phyloP scores from a whole-genome alignment of 2,113 vertebrate species.

The Pterocles burchelli region DNA sequence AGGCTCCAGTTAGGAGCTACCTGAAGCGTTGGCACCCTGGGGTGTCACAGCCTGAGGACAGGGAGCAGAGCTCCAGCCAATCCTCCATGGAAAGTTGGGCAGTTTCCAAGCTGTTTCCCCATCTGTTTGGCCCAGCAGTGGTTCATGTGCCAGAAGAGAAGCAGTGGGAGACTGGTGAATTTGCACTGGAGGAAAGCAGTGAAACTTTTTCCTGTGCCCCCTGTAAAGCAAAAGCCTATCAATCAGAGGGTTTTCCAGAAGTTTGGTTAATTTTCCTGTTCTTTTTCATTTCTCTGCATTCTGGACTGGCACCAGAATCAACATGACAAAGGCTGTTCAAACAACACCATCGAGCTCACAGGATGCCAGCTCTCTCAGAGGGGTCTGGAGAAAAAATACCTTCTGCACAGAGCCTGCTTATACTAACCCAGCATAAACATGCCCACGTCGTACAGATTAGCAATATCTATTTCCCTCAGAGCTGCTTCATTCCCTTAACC shows the following conservation, averaged over 20 bases:
- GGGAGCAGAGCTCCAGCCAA: neutral
- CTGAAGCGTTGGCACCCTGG: neutral
- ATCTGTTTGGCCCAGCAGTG: neutral
- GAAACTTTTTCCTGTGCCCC: neutral
- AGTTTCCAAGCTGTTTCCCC: neutral
- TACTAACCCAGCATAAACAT: neutral
- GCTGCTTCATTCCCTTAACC: neutral
- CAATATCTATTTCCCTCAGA: fast-evolving
- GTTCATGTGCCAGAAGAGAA: neutral
- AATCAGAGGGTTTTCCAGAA: neutral
- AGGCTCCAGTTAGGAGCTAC: neutral
- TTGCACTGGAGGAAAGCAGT: neutral
- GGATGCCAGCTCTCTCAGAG: neutral
- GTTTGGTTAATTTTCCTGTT: neutral
- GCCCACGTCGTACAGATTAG: neutral
- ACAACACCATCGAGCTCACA: neutral
- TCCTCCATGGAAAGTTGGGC: fast-evolving
- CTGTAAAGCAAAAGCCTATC: neutral
- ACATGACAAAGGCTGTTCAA: neutral
- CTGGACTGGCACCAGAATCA: neutral
- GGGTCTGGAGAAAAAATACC: neutral
- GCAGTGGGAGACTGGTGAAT: neutral
- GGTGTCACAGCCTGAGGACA: neutral
- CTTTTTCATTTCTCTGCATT: neutral
- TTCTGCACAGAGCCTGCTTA: neutral